Evolutionary conservation across 2,797 vertebrate species (phyloP).

Genomic region (Sebastes alutus): DNA sequence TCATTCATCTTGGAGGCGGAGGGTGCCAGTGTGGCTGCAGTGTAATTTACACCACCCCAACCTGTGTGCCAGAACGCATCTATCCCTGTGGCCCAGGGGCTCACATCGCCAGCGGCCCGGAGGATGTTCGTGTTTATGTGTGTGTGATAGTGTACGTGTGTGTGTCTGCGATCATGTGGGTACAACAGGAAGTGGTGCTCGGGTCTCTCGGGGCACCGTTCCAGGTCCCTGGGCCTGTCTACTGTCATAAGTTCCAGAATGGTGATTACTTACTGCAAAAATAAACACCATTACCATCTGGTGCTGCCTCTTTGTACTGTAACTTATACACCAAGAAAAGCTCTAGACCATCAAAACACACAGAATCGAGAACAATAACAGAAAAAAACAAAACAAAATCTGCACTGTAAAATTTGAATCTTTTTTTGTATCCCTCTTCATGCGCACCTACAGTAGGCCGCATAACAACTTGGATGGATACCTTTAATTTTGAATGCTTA

Average conservation of each 20-base stretch:
- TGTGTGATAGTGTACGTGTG: conserved; percentile 7
- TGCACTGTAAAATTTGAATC: conserved; percentile 1
- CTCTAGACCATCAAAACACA: conserved; percentile 83
- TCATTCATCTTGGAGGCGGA: conserved; percentile 67
- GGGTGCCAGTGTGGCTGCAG: conserved; percentile 65
- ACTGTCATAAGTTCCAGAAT: conserved; percentile 74
- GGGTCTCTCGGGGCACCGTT: conserved; percentile 69
- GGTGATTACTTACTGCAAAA: conserved; percentile 81
- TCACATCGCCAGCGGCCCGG: conserved; percentile 43
- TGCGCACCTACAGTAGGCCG: neutral
- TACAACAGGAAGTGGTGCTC: conserved; percentile 69
- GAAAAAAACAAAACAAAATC: conserved; percentile 22
- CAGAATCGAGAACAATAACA: conserved; percentile 58
- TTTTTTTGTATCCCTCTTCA: neutral
- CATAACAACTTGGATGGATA: conserved; percentile 8
- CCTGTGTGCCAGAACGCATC: conserved; percentile 69
- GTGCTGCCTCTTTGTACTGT: conserved; percentile 71
- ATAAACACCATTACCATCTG: conserved; percentile 84
- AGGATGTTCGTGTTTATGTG: conserved; percentile 57
- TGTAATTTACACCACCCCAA: conserved; percentile 71
- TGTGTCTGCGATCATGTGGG: conserved; percentile 57
- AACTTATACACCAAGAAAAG: conserved; percentile 77
- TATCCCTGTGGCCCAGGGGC: conserved; percentile 62
- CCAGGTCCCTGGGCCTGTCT: conserved; percentile 76
- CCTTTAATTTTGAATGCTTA: neutral